These are phyloP conservation scores for Brachymystax lenok DNA, from an alignment of 2,797 vertebrate genomes.

Conservation along the genomic window DNA sequence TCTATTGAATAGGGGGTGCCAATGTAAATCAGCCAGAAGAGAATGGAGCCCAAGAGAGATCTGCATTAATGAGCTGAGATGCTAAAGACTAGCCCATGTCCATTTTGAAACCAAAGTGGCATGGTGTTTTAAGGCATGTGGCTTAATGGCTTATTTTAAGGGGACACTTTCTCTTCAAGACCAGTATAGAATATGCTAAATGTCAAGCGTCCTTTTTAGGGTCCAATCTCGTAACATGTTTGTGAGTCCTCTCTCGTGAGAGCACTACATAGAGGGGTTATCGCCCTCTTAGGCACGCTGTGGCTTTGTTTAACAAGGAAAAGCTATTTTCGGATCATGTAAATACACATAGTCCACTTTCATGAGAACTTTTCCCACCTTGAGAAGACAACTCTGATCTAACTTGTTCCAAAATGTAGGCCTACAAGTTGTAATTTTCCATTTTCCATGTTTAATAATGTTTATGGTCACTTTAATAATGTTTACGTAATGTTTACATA, in stretches of 20 bases:
- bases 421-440: too few relatives aligned
- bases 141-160: background rate
- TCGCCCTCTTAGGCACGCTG: background rate
- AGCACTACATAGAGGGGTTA: background rate
- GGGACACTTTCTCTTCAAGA: background rate
- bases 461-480: too few relatives aligned
- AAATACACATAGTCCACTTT: background rate
- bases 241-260: background rate
- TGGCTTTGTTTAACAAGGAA: background rate
- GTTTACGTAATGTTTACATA: too few relatives aligned
- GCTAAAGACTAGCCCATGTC: background rate
- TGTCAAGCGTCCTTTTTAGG: background rate
- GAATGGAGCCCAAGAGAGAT: constrained; percentile 1
- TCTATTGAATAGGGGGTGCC: constrained; percentile 31
- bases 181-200: background rate
- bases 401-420: too few relatives aligned
- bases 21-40: constrained; percentile 37
- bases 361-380: too few relatives aligned
- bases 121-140: background rate
- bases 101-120: background rate
- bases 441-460: too few relatives aligned
- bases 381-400: too few relatives aligned
- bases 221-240: background rate
- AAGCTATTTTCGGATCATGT: background rate
- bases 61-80: constrained; percentile 3